Evolutionary conservation across 1,140 invertebrate genomes (phyloP), one percentile per base, ranked within the genome.

Genomic region (Scylla paramamosain): DNA sequence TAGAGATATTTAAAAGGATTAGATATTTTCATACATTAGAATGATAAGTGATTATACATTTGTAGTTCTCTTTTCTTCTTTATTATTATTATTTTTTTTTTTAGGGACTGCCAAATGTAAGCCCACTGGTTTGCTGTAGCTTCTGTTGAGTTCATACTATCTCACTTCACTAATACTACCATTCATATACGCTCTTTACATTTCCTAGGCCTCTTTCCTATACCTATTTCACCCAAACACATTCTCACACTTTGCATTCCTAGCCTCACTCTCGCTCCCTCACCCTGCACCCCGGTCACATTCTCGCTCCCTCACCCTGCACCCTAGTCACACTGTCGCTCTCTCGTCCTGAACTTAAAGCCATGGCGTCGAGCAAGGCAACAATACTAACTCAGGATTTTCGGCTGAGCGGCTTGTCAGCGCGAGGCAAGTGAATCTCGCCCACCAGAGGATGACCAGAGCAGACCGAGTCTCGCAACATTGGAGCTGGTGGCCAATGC

Each of bases 321-420:
- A 77, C 25, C 67, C 67, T n/a, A 77, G 67, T 77, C 67, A 77
- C 67, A n/a, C 67, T 20, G 0, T 77, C 67, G 20, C 67, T 0
- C 52, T 59, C 10, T 59, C 52, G 16, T 20, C 52, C 52, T 59
- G 12, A 59, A 59, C 52, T 12, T 20, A 14, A 12, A 77, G 67
- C 25, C 67, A 77, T n/a, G 67, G 67, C 67, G 67, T 77, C 67
- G 67, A 7, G 20, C 67, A 20, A 12, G 6, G 39, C 52, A n/a
- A 45, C 87, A 89, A 89, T 48, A 89, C 39, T 46, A 89, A 89
- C 39, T 89, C 39, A 48, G 87, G 87, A 89, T 46, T 46, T 28
- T 46, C 87, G 28, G 39, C 87, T 46, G 39, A 46, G 46, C 87
- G 39, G 45, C 39, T 46, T 31, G 46, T 89, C 87, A 14, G n/a